phyloP scores from a whole-genome alignment of 37 sponge, comb jelly and placozoan species.

The Tethya wilhelma region DNA sequence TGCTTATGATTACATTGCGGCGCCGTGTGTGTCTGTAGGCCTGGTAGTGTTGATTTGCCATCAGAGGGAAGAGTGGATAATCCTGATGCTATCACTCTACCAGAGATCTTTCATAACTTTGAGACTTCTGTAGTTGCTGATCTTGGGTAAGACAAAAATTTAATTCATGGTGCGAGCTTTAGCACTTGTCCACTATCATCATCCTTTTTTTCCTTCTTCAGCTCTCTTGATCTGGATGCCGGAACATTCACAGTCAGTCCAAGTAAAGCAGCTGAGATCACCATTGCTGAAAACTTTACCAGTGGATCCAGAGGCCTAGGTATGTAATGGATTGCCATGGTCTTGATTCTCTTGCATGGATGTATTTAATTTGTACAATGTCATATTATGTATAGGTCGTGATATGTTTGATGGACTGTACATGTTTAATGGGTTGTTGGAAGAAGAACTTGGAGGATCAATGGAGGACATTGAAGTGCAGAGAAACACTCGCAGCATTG shows the following conservation, averaged over 20 bases:
- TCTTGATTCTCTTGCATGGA: too few relatives aligned
- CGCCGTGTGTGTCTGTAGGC: too few relatives aligned
- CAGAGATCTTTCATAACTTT: constrained; percentile 93
- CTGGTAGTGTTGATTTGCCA: constrained; percentile 95
- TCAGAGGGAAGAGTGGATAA: constrained; percentile 74
- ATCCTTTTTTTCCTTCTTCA: too few relatives aligned
- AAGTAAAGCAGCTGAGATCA: constrained; percentile 68
- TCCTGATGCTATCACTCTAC: constrained; percentile 90
- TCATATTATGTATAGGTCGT: too few relatives aligned
- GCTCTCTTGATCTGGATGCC: too few relatives aligned
- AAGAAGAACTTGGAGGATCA: constrained; percentile 50
- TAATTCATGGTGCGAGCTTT: background rate
- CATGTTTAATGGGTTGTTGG: constrained; percentile 20
- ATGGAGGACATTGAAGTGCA: constrained; percentile 61
- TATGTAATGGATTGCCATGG: too few relatives aligned
- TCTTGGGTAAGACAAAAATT: constrained; percentile 42
- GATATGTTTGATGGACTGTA: constrained; percentile 34
- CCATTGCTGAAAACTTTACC: constrained; percentile 63
- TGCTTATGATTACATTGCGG: too few relatives aligned
- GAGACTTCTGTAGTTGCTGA: constrained; percentile 87
- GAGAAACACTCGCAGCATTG: background rate
- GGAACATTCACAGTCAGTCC: constrained; percentile 60
- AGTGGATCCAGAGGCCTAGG: too few relatives aligned
- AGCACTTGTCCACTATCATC: too few relatives aligned
- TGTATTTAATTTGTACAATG: too few relatives aligned